Evolutionary conservation across 2,888 invertebrate species (phyloP), one percentile per base, ranked within the genome.

Genomic region (Exephanes ischioxanthus): DNA sequence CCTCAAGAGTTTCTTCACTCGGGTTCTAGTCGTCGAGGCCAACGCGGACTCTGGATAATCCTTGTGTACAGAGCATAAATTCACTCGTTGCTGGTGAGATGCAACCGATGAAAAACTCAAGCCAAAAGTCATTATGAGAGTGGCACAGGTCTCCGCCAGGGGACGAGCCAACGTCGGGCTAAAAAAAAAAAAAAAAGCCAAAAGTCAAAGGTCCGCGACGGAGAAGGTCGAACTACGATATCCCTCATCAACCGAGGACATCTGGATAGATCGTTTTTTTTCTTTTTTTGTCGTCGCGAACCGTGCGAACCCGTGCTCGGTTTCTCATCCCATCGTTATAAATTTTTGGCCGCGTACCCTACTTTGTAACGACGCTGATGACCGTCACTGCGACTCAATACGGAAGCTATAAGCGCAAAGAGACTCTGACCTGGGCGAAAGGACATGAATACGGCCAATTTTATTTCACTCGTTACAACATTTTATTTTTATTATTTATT

Each of bases 1-100:
- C 75, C 63, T 76, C 66, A 76, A 63, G 33, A 76, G 75, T 63
- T 75, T 75, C 75, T 75, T 63, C 75, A 51, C 63, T 51, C 70
- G 3, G 63, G 45, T 63, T 48, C 30, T 63, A 22, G 33, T 19
- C 22, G 30, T 41, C 66, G 76, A 76, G 72, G 58, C 26, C 72
- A 51, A 2, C 63, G 16, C 33, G 63, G 33, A 63, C 63, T 63
- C 16, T 33, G 33, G 63, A 63, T 61, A 30, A 63, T 30, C 30
- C n/a, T 30, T 16, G 30, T 63, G 30, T 63, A 33, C 16, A n/a
- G 63, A 63, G 30, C 63, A 63, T 33, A 63, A 63, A 33, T 33
- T 30, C n/a, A 3, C 33, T 5, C 33, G 33, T 16, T 61, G 61
- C 22, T 41, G 19, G 51, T 51, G 51, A 48, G 11, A 37, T 30